A percentile compares a stretch with the other conserved stretches of the same genome.
Conservation (phyloP, 2,797 vertebrate species). For the Pseudopleuronectes americanus region DNA sequence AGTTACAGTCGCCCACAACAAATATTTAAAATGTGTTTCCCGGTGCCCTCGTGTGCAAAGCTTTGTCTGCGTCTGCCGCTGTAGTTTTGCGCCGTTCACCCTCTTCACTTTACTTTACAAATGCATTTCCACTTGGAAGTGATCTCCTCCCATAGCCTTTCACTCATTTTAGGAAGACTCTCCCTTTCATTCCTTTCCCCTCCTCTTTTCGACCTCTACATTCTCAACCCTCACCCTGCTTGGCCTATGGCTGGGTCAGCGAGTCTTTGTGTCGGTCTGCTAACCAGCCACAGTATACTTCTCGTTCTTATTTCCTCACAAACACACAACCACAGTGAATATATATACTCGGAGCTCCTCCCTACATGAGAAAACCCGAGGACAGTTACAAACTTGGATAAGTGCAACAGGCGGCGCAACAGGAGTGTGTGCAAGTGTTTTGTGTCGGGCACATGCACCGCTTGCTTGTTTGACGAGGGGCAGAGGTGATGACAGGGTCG, state of each 20-base stretch:
- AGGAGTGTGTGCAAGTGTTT: constrained; percentile 40
- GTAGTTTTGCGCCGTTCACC: constrained; percentile 1
- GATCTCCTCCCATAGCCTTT: constrained; percentile 31
- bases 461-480: constrained; percentile 72
- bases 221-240: constrained; percentile 63
- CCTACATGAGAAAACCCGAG: background rate
- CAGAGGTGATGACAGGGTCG: constrained; percentile 80
- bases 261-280: constrained; percentile 20
- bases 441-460: constrained; percentile 45
- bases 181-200: constrained; percentile 27
- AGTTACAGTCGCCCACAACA: constrained; percentile 37
- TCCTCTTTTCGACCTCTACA: constrained; percentile 50
- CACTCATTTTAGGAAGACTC: constrained; percentile 27
- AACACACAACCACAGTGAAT: constrained; percentile 9
- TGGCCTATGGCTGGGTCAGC: constrained; percentile 50
- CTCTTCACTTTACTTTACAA: constrained; percentile 1
- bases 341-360: background rate
- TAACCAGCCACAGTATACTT: constrained; percentile 4
- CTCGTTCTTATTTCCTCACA: constrained; percentile 20
- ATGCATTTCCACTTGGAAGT: constrained; percentile 39
- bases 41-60: constrained; percentile 6
- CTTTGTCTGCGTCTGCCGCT: constrained; percentile 13
- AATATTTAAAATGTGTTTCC: constrained; percentile 33
- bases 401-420: constrained; percentile 29
- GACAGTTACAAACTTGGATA: constrained; percentile 39